These are phyloP conservation scores for Pangasianodon gigas DNA, from an alignment of 2,113 vertebrate species.

Conservation along the genomic window DNA sequence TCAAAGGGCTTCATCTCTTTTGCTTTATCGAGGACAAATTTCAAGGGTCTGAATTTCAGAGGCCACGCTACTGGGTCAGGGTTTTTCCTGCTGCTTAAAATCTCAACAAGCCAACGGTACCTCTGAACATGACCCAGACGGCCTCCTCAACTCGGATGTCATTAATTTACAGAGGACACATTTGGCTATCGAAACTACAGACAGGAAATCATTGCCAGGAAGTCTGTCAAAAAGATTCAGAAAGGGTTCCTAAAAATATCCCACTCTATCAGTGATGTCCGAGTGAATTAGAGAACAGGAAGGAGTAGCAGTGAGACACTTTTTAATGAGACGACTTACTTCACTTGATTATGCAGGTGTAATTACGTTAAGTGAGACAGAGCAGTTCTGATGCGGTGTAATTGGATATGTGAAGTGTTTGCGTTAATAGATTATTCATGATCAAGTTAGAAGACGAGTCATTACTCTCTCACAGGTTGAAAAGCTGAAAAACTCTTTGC, in stretches of 20 bases:
- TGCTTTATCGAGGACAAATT: background rate
- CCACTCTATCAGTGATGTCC: background rate
- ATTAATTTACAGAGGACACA: conserved; percentile 5
- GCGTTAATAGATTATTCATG: conserved; percentile 19
- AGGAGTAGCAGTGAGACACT: conserved; percentile 20
- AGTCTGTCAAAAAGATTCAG: conserved; percentile 24
- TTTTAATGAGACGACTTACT: conserved; percentile 25
- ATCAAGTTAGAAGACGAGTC: background rate
- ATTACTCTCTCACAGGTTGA: background rate
- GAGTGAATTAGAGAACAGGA: conserved; percentile 38
- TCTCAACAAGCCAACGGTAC: conserved; percentile 10
- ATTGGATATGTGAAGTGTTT: conserved; percentile 28
- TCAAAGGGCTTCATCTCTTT: conserved; percentile 23
- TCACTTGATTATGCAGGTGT: conserved; percentile 36
- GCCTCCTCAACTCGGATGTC: background rate
- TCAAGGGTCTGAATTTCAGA: conserved; percentile 54
- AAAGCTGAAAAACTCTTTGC: background rate
- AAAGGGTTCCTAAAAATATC: conserved; percentile 43
- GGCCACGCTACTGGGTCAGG: conserved; percentile 64
- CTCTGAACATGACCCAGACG: conserved; percentile 16
- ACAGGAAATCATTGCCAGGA: conserved; percentile 14
- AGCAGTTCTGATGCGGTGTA: background rate
- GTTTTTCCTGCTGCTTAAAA: conserved; percentile 17
- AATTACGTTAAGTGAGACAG: conserved; percentile 39
- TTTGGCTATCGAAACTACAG: conserved; percentile 22